Conservation (phyloP, 2,888 invertebrate genomes). For the Bruchidius siliquastri region DNA sequence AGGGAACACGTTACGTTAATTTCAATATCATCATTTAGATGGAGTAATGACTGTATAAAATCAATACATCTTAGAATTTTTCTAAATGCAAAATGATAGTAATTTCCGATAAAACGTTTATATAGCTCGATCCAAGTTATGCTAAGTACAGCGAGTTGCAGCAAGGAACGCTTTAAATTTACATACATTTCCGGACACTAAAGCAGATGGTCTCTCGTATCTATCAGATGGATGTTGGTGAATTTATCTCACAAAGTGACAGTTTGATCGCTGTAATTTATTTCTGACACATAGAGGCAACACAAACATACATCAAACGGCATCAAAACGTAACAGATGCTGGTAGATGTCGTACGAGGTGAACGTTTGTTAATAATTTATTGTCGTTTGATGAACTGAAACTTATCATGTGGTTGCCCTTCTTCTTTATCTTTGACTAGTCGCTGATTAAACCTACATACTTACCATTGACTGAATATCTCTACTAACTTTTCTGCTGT, state of each 20-base stretch:
- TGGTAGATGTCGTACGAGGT: background rate
- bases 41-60: too few relatives aligned
- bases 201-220: background rate
- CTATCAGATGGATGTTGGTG: background rate
- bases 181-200: background rate
- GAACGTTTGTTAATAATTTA: too few relatives aligned
- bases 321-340: background rate
- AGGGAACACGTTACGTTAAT: too few relatives aligned
- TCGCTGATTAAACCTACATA: too few relatives aligned
- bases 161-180: background rate
- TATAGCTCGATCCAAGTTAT: background rate
- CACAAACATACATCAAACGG: background rate
- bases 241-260: background rate
- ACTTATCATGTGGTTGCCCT: too few relatives aligned
- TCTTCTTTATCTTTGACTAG: too few relatives aligned
- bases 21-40: too few relatives aligned
- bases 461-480: too few relatives aligned
- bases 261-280: background rate
- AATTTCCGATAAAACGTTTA: background rate
- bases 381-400: too few relatives aligned
- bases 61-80: too few relatives aligned
- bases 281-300: background rate
- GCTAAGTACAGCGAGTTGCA: background rate
- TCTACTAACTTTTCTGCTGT: too few relatives aligned
- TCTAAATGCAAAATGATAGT: too few relatives aligned